Evolutionary conservation across 2,888 invertebrate species (phyloP).

Genomic region (Teleogryllus oceanicus): DNA sequence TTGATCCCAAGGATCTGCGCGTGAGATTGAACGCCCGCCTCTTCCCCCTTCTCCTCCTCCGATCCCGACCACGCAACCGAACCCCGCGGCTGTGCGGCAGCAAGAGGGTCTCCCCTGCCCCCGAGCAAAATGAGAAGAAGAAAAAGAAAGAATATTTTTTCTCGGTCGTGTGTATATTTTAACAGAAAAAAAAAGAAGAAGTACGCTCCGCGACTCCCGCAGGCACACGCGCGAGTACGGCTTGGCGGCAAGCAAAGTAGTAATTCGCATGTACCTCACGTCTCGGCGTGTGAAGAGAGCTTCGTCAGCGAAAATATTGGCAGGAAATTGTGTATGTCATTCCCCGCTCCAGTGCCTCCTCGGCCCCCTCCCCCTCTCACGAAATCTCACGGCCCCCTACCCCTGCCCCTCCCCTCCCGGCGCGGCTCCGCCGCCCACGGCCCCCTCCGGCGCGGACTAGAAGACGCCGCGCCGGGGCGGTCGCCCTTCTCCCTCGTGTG

Average conservation of each 20-base stretch:
- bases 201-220: too few relatives aligned
- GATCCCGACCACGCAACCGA: not conserved
- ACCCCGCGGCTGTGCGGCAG: too few relatives aligned
- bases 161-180: slow-evolving; percentile 2
- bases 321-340: slow-evolving; percentile 18
- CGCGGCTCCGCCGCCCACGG: too few relatives aligned
- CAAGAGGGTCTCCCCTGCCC: too few relatives aligned
- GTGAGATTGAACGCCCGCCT: not conserved
- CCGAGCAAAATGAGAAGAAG: too few relatives aligned
- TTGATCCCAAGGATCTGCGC: not conserved
- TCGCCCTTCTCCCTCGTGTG: too few relatives aligned
- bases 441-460: too few relatives aligned
- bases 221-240: too few relatives aligned
- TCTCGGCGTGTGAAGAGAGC: slow-evolving; percentile 10
- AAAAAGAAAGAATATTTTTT: not conserved
- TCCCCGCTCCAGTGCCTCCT: not conserved
- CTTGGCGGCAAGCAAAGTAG: not conserved
- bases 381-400: too few relatives aligned
- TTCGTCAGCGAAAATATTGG: slow-evolving; percentile 10
- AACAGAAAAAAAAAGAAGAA: not conserved
- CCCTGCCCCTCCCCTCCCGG: too few relatives aligned
- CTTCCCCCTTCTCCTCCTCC: not conserved
- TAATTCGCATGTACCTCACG: not conserved
- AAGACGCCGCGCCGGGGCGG: too few relatives aligned
- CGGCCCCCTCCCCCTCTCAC: not conserved